Base-by-base conservation (phyloP, 37 sponge, comb jelly and placozoan species). In the Chondrilla cf. caribensis region DNA sequence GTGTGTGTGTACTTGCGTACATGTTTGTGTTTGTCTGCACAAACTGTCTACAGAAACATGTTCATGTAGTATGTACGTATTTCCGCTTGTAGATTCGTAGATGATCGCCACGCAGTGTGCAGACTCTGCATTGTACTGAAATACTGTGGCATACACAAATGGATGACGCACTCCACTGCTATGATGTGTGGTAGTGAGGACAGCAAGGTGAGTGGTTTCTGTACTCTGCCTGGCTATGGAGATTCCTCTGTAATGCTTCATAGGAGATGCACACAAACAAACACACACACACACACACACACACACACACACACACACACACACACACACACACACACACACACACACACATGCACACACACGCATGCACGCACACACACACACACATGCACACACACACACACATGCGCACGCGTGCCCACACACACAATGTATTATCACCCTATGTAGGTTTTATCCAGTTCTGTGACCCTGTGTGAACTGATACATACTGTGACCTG, bases 281-380 rank as follows among this genome's bases (percentile, higher is more conserved):
- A 76, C 47, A 76, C 44, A 76, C 77, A 76, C 44, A 76, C 77
- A 76, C 44, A 76, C 47, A 76, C 44, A 76, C 43, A 40, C 44
- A 76, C 77, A 6, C 44, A 76, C 77, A 40, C 44, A 76, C 77
- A 40, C 44, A 76, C 77, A 76, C 44, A 76, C 77, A 76, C 44
- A 76, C 77, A 76, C 44, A 76, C 77, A 76, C 44, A 76, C 77
- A 76, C 77, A 76, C 44, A 76, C 47, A 76, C 44, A 76, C 77
- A 76, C 44, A 76, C 77, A 76, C 44, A 76, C 44, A 76, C 41
- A 76, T 38, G 38, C 44, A 38, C 41, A 40, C 44, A 76, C 44
- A 39, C 47, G 39, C 77, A 40, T 11, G 25, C 77, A 41, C 44
- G 44, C 77, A 41, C 44, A 6, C 44, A 41, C 77, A 76, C 77